Base-by-base conservation (phyloP, 2,797 vertebrate species). In the Heliangelus exortis region DNA sequence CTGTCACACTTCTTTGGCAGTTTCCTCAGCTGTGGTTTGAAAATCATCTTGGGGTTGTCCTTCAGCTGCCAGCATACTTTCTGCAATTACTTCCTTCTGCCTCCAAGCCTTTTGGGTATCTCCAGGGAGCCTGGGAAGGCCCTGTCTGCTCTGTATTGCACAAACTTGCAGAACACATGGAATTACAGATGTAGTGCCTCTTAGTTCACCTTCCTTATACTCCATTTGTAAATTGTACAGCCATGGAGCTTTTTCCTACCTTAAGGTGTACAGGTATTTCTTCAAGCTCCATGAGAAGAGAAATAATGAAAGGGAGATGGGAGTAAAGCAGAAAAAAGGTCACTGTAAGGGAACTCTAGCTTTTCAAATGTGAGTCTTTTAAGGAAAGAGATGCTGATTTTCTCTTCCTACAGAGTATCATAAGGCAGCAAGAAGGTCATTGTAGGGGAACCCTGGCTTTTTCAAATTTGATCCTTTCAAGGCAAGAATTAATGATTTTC, bases 351-450 rank as follows among this genome's bases (percentile, higher is more conserved):
- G 68, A 63, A 84, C 91, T 90, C 91, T 22, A 61, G 67, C 89
- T 95, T 95, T 94, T 95, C 91, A 92, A 92, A 95, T 88, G 65
- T 22, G 45, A 95, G 83, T 45, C 74, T 96, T 96, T 95, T 71
- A 95, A 96, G 91, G 93, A 86, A 96, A 90, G 92, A 87, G 71
- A 41, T 90, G 78, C 80, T 87, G 90, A 94, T 95, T 95, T 95
- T 93, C 85, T 93, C 88, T 92, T 92, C 88, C 94, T 95, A 88
- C 59, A 50, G 83, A 95, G 94, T 95, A 96, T 90, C 93, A 91
- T 71, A 96, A 94, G 93, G 88, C 55, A 93, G 80, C 63, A 93
- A 92, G 82, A 75, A 94, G 94, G 88, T 93, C 91, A 90, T 4
- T 36, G 50, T n/a, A 75, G 80, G 71, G 51, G 67, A 91, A 94